Base-by-base conservation (phyloP, 2,113 vertebrate genomes). In the Neotoma lepida region DNA sequence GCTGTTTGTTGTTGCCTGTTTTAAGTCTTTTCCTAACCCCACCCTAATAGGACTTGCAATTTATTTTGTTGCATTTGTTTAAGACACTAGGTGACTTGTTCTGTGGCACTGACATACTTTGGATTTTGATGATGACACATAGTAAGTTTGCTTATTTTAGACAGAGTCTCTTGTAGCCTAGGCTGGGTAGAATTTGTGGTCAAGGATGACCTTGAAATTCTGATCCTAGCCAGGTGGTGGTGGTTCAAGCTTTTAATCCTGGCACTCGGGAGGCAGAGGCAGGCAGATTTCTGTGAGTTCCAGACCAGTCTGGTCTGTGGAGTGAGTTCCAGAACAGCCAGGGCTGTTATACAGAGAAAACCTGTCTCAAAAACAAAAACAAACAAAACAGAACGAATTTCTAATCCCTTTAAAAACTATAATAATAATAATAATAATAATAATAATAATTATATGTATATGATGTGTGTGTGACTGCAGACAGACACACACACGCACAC, bases 71-170 rank as follows among this genome's bases (percentile, higher is more conserved):
- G 68, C 9, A 39, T n/a, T 70, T 85, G 30, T 54, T 88, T 77
- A 86, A 66, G 87, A 93, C 85, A 64, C 17, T 81, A 44, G 78
- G 51, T 76, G 73, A 80, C 10, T 85, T 54, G 82, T 78, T 86
- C 74, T 90, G 33, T 78, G 46, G 46, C 82, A 61, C 87, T 86
- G 39, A 76, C 77, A 88, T 58, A 39, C 30, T 81, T 73, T 89
- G 30, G n/a, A 63, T 63, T 93, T 91, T 96, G 73, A 85, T 70
- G 64, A 74, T 68, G 26, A 58, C 58, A 81, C 24, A 89, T 68
- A 77, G 10, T 49, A 71, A 87, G 54, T 66, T 88, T 66, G 61
- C 93, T 74, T 33, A 1, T 49, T 86, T 86, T 35, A 85, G 30
- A 66, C 44, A 86, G 18, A 63, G 30, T 68, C 63, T 68, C 84